Evolutionary conservation across 2,113 vertebrate species (phyloP), one percentile per base, ranked within the genome.

Genomic region (Irena cyanogastra): DNA sequence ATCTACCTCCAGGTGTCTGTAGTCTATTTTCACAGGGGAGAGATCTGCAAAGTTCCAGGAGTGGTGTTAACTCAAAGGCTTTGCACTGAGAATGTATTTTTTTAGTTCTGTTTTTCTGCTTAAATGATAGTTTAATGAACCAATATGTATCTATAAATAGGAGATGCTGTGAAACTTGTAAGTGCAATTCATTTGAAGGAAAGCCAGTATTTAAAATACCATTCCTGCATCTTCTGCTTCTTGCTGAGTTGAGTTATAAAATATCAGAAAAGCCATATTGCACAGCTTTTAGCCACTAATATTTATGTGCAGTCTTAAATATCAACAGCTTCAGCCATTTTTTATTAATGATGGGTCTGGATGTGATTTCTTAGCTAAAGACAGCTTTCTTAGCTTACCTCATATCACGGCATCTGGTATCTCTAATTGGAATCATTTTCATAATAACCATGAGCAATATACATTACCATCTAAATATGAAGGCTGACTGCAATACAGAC

Each of bases 401-500:
- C 92, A 95, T 96, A 95, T 96, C 92, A 88, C 0, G 5, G 93
- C 92, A 95, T 95, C 96, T 97, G 92, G 60, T 97, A 97, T 95
- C 94, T 96, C 93, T 97, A 95, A 96, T 96, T 93, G 92, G 92
- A 90, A 96, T 97, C 63, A 95, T 97, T 96, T 96, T 96, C 96
- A 95, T 96, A 96, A 95, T 97, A 93, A 94, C 90, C 93, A 92
- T 92, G 76, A 97, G 95, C 95, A 97, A 90, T 90, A 83, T 81
- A 90, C 92, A 95, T 96, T 96, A 89, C 69, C 88, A 84, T 93
- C 88, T 95, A 95, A 93, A 96, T 87, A 94, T 71, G 88, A 94
- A 93, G 83, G 76, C 83, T 90, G 96, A 90, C 85, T 96, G 68
- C 88, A 95, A 94, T 57, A 54, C 78, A 90, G 92, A 79, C 83